Evolutionary conservation across 2,888 invertebrate species (phyloP).

Genomic region (Pogonocherus hispidulus): DNA sequence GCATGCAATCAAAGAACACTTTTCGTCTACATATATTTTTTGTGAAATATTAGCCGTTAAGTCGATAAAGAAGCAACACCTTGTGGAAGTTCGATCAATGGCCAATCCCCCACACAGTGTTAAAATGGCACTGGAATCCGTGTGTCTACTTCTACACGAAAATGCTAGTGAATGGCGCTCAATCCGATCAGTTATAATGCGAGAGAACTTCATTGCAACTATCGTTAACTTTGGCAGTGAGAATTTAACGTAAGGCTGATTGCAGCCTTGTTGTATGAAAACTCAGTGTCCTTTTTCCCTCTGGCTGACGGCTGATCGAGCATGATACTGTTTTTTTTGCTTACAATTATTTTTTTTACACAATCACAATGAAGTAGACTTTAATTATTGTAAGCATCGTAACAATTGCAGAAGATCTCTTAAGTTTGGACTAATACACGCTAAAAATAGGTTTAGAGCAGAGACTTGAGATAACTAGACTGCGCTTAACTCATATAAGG

Average conservation of each 20-base stretch:
- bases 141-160: constrained; percentile 93
- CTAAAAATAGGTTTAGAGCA: too few species aligned
- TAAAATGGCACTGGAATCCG: constrained; percentile 94
- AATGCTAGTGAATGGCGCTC: constrained; percentile 94
- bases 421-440: too few species aligned
- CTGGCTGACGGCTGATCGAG: constrained; percentile 29
- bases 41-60: constrained; percentile 80
- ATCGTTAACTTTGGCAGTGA: constrained; percentile 96
- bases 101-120: constrained; percentile 94
- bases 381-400: too few species aligned
- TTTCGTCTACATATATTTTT: too few species aligned
- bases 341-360: constrained; percentile 12
- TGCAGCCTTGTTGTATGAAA: constrained; percentile 33
- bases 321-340: constrained; percentile 29
- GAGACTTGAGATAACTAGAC: too few species aligned
- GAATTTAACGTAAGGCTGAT: constrained; percentile 85
- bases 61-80: constrained; percentile 95
- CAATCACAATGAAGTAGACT: not conserved
- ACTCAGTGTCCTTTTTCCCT: constrained; percentile 23
- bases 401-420: too few species aligned
- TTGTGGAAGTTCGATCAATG: constrained; percentile 95
- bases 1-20: too few species aligned
- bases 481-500: too few species aligned
- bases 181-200: constrained; percentile 90
- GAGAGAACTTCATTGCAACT: constrained; percentile 95